Conservation (phyloP, 2,113 vertebrate species). For the Megaleporinus macrocephalus region DNA sequence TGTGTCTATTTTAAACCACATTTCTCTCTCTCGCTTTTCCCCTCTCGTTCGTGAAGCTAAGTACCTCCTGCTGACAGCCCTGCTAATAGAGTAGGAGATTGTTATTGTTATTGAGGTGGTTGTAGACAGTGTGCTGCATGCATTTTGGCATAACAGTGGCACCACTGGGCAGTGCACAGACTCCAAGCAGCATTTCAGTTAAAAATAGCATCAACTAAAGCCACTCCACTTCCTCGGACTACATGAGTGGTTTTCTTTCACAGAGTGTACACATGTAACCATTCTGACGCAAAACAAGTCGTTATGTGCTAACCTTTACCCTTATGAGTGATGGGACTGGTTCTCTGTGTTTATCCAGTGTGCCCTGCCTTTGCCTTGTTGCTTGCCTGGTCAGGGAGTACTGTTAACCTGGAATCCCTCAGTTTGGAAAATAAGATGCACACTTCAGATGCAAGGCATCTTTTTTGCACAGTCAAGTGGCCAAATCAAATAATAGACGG, state of each 20-base stretch:
- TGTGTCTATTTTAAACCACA: constrained; percentile 48
- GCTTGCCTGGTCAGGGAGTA: not conserved
- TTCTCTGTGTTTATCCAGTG: constrained; percentile 12
- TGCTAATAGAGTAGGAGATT: constrained; percentile 47
- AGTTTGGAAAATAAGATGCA: not conserved
- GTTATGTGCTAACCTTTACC: constrained; percentile 7
- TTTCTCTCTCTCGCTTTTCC: constrained; percentile 2
- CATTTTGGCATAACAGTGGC: constrained; percentile 35
- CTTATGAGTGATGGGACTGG: constrained; percentile 30
- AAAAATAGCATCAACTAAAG: constrained; percentile 43
- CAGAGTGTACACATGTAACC: not conserved
- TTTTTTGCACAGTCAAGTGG: not conserved
- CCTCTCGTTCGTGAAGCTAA: constrained; percentile 43
- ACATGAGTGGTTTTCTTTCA: constrained; percentile 42
- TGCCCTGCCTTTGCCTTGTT: not conserved
- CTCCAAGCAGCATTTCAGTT: constrained; percentile 31
- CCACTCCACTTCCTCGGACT: constrained; percentile 41
- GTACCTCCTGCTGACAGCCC: constrained; percentile 50
- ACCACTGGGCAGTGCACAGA: constrained; percentile 30
- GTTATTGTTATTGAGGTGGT: constrained; percentile 45
- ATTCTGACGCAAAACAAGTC: not conserved
- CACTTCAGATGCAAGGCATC: too few relatives aligned
- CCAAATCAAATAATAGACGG: not conserved
- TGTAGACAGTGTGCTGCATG: constrained; percentile 41
- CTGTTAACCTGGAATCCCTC: not conserved